phyloP scores from a whole-genome alignment of 2,888 invertebrate species.

The Quadroppia sp. region DNA sequence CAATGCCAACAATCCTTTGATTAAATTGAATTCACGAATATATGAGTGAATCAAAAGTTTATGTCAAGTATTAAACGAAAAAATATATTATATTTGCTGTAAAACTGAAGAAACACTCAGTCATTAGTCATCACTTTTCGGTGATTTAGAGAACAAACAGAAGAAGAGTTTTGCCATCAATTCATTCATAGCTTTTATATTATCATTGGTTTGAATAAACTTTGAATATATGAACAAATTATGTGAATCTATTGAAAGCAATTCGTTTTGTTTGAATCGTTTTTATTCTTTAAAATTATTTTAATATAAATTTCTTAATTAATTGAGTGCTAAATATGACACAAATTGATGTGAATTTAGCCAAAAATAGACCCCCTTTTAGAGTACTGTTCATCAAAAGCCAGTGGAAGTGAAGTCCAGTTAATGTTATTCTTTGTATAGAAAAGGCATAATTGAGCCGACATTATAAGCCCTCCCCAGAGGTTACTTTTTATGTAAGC shows the following conservation, averaged over 20 bases:
- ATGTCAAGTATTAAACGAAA: neutral
- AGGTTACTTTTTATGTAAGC: slow-evolving; percentile 4
- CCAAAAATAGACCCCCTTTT: neutral
- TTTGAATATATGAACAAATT: no score
- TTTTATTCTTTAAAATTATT: no score
- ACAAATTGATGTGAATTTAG: neutral
- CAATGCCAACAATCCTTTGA: slow-evolving; percentile 15
- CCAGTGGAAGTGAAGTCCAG: neutral
- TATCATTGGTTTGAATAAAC: no score
- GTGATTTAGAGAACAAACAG: no score
- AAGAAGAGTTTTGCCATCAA: neutral
- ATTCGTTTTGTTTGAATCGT: no score
- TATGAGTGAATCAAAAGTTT: neutral
- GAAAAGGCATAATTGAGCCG: neutral
- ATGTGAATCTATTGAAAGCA: no score
- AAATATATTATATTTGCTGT: no score
- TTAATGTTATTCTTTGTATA: slow-evolving; percentile 28
- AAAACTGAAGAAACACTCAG: no score
- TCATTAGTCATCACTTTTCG: no score
- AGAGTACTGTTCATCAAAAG: neutral
- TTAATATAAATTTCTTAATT: neutral
- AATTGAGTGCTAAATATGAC: neutral
- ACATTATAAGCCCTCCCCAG: slow-evolving; percentile 23
- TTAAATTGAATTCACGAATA: neutral
- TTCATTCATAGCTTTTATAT: no score